Evolutionary conservation across 2,888 invertebrate species (phyloP).

Genomic region (Aphrophora alni): DNA sequence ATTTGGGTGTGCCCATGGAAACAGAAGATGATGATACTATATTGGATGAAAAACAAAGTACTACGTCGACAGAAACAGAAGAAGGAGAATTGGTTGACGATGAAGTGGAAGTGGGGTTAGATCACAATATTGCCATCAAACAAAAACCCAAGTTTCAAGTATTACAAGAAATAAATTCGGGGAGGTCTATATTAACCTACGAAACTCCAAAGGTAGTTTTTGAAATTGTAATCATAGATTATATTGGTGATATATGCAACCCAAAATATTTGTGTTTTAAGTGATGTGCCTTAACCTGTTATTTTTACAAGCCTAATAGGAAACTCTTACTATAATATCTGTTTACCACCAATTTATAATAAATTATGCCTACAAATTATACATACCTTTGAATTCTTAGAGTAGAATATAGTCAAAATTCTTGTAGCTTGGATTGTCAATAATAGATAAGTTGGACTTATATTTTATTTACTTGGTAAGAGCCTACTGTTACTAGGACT

Average conservation of each 20-base stretch:
- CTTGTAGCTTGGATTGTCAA: no score
- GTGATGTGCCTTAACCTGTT: no score
- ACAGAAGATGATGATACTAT: conserved; percentile 32
- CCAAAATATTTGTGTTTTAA: no score
- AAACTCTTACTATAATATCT: no score
- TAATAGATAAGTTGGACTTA: no score
- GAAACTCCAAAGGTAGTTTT: conserved; percentile 19
- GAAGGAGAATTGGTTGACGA: conserved; percentile 58
- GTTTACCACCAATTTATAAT: no score
- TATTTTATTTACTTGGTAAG: no score
- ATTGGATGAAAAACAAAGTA: conserved; percentile 20
- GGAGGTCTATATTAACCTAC: not conserved
- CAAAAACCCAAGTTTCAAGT: not conserved
- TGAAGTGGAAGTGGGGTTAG: conserved; percentile 48
- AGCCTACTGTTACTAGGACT: no score
- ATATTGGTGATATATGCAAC: not conserved
- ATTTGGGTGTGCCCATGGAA: conserved; percentile 33
- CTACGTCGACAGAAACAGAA: conserved; percentile 54
- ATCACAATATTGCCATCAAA: conserved; percentile 17
- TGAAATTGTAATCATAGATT: not conserved
- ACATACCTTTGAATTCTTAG: no score
- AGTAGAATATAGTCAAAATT: no score
- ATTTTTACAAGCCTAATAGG: no score
- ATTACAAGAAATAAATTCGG: not conserved
- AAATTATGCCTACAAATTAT: no score